Evolutionary conservation across 2,113 vertebrate genomes (phyloP), one percentile per base, ranked within the genome.

Genomic region (Pseudorectes ferrugineus): DNA sequence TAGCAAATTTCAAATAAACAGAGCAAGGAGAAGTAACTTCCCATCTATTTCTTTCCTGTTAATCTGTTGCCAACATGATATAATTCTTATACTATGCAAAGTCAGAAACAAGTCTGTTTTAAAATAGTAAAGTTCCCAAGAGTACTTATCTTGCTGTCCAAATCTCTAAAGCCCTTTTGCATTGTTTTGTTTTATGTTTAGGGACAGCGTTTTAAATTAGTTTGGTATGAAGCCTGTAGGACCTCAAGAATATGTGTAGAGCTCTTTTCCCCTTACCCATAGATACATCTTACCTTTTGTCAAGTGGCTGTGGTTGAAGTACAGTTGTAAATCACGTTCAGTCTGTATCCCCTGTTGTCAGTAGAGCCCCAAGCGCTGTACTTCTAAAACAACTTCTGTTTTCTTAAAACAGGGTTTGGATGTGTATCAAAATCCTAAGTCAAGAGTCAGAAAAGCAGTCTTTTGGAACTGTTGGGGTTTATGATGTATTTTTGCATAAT

Each of bases 1-100:
- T 83, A 88, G 55, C 25, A 75, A 31, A 43, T 76, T 85, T 68
- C 35, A 76, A 88, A 25, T 72, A 66, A 89, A 85, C 51, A 75
- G 61, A 68, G 35, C 52, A 85, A 35, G 33, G 58, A 95, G 35
- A 49, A 63, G 66, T 62, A 85, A 87, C 33, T 87, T 95, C 67
- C 55, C 58, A 70, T 78, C 51, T 67, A 31, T 80, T 92, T 79
- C 58, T 93, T 94, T 85, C 52, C 62, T 18, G 8, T 65, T 73
- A 58, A 28, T 54, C 54, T 79, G 26, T 77, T 91, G 87, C 78
- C 54, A 95, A 17, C 9, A 25, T 54, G 66, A 76, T 68, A 42
- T 12, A 76, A 67, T 62, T 79, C 51, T 73, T 49, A 20, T 6
- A 54, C 29, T 82, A 57, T 68, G 66, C 35, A 76, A 20, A 46